These are phyloP conservation scores for Rhinella marina DNA, from an alignment of 2,797 vertebrate genomes.

Conservation along the genomic window DNA sequence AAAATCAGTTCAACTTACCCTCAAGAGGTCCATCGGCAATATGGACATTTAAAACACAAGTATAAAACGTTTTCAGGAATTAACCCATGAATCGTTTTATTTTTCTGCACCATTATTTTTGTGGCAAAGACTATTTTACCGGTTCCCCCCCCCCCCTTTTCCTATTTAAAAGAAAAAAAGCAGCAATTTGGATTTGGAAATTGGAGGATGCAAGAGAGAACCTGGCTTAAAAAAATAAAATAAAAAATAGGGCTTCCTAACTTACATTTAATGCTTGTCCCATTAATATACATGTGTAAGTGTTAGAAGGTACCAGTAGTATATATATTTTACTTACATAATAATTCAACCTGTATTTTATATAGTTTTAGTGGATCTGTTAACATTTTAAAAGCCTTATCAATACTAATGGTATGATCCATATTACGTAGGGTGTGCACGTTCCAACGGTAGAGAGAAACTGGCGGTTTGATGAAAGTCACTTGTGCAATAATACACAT, in stretches of 20 bases:
- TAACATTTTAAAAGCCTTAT: neutral
- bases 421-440: neutral
- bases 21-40: neutral
- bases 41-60: neutral
- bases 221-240: neutral
- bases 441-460: neutral
- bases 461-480: neutral
- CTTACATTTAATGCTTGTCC: neutral
- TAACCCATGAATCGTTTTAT: too few relatives aligned
- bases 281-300: neutral
- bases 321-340: neutral
- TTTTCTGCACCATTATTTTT: too few relatives aligned
- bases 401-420: conserved; percentile 6
- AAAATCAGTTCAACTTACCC: too few relatives aligned
- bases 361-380: neutral
- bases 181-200: neutral
- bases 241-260: too few relatives aligned
- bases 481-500: conserved; percentile 7
- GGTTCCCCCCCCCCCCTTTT: too few relatives aligned
- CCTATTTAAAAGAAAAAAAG: too few relatives aligned
- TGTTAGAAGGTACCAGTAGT: neutral
- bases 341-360: neutral
- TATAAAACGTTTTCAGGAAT: too few relatives aligned
- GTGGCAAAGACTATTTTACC: too few relatives aligned
- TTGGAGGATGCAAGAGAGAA: neutral